Conservation (phyloP, 2,888 invertebrate species). For the Drosophila neonasuta region DNA sequence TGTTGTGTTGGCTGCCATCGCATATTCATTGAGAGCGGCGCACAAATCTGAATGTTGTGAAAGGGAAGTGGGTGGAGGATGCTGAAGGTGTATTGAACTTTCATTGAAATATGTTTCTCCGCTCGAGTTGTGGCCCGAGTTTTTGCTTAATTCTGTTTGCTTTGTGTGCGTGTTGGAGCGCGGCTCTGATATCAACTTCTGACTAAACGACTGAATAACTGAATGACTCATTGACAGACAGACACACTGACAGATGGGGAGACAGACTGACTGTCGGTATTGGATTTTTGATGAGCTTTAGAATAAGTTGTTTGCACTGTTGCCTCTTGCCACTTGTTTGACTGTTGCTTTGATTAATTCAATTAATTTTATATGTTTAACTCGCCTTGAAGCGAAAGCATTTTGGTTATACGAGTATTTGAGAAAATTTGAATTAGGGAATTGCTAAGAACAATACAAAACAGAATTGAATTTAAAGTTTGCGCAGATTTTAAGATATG, state of each 20-base stretch:
- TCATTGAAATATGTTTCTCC: constrained; percentile 53
- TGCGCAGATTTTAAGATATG: neutral
- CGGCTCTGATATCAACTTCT: constrained; percentile 17
- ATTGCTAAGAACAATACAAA: neutral
- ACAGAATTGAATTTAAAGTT: constrained; percentile 28
- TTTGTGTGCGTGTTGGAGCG: constrained; percentile 42
- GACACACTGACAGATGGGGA: constrained; percentile 5
- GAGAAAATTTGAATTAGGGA: constrained; percentile 1
- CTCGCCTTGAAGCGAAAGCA: constrained; percentile 1
- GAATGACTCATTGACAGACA: constrained; percentile 9
- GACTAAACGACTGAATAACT: constrained; percentile 19
- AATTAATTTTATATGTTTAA: constrained; percentile 26
- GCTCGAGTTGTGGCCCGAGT: constrained; percentile 30
- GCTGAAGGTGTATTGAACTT: constrained; percentile 45
- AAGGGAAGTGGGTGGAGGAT: neutral
- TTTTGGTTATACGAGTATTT: constrained; percentile 3
- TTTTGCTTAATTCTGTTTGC: constrained; percentile 51
- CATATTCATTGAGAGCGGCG: constrained; percentile 14
- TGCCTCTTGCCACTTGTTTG: constrained; percentile 8
- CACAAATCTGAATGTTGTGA: neutral
- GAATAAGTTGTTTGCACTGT: constrained; percentile 17
- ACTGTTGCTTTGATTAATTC: constrained; percentile 39
- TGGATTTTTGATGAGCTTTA: constrained; percentile 28
- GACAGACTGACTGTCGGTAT: constrained; percentile 9
- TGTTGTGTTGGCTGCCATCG: constrained; percentile 16